phyloP scores from a whole-genome alignment of 1,140 invertebrate genomes.

The Drosophila nikananu region DNA sequence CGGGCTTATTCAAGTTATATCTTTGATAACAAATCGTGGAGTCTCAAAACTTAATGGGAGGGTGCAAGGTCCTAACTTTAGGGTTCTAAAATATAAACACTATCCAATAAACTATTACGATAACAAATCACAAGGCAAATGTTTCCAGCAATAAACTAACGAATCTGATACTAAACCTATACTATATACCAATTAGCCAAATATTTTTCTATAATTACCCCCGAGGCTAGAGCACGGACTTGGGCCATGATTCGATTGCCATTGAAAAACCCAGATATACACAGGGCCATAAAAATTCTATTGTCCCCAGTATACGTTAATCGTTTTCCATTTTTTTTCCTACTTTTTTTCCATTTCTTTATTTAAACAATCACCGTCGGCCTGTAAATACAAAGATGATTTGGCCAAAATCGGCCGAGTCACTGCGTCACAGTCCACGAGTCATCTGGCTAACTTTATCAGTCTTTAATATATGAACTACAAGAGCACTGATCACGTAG shows the following conservation, averaged over 20 bases:
- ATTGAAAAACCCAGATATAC: constrained; percentile 46
- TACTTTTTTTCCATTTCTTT: constrained; percentile 20
- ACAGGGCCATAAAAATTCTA: constrained; percentile 46
- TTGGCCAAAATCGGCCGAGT: constrained; percentile 56
- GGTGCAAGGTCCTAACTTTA: background rate
- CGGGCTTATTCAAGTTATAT: background rate
- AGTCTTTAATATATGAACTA: constrained; percentile 45
- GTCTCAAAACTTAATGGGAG: background rate
- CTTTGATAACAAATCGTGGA: background rate
- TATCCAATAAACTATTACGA: constrained; percentile 19
- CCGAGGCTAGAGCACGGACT: constrained; percentile 30
- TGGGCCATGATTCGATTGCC: constrained; percentile 36
- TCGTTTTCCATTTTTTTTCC: constrained; percentile 41
- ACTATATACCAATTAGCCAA: constrained; percentile 36
- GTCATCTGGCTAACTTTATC: constrained; percentile 39
- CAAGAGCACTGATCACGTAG: constrained; percentile 47
- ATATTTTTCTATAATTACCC: constrained; percentile 46
- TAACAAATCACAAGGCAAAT: constrained; percentile 38
- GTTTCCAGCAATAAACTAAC: constrained; percentile 13
- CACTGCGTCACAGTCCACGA: constrained; percentile 31
- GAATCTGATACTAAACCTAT: constrained; percentile 41
- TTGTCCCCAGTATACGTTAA: constrained; percentile 54
- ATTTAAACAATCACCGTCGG: constrained; percentile 77
- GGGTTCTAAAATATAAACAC: constrained; percentile 9
- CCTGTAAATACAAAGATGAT: constrained; percentile 76